Base-by-base conservation (phyloP, 2,888 invertebrate genomes). In the Sarcophaga caerulescens region DNA sequence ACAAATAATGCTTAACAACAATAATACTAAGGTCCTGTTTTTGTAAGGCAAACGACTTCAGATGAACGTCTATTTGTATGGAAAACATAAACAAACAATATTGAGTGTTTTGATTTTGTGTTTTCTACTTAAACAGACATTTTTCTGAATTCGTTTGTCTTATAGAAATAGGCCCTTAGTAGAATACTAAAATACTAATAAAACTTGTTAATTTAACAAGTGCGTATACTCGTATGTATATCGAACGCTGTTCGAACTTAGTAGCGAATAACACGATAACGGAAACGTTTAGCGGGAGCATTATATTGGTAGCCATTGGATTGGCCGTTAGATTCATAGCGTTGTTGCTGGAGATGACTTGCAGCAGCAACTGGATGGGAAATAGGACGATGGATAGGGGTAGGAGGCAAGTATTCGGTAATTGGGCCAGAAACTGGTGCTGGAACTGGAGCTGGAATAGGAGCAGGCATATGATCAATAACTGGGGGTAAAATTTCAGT, bases 141-240 rank as follows among this genome's bases (percentile, higher is more conserved):
- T 35, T 8, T 6, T 35, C 35, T 8, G 35, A 35, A 35, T 8
- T 35, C 35, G 35, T 35, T 10, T 35, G 35, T 8, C 8, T 35
- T 8, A 35, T 2, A 35, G 35, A 35, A 35, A 35, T 35, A 35
- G 8, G 35, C 35, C 1, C 2, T 35, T 10, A 35, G 35, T 35
- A 2, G 2, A 35, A 35, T 35, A 35, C 35, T 35, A 35, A 35
- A 35, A 35, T 35, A 35, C 8, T 35, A 35, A 35, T 35, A 57
- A 21, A 59, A 84, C 81, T 81, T 84, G 81, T 81, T 82, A 84
- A 82, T 84, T 82, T 84, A 84, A 85, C 84, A 85, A 85, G 68
- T 76, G 57, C 47, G 12, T 12, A 19, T 73, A 19, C 44, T 4
- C 35, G 44, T 66, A 45, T 1, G 3, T 12, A 44, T 12, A 4